A percentile compares a stretch with the other conserved stretches of the same genome.
Conservation (phyloP, 2,113 vertebrate genomes). For the Calidris pugnax region DNA sequence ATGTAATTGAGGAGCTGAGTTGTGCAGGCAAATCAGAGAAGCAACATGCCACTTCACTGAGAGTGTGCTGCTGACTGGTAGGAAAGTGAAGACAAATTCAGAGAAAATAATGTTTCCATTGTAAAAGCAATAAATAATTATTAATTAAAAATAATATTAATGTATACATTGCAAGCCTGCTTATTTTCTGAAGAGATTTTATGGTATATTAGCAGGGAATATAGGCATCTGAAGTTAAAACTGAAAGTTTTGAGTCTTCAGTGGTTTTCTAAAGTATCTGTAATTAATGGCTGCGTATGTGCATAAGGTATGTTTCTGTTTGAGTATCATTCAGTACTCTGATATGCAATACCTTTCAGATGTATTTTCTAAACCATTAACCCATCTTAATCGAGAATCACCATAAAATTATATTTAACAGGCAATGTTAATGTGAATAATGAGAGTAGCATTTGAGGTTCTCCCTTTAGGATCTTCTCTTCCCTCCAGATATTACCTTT, state of each 20-base stretch:
- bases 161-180: neutral
- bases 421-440: neutral
- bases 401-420: neutral
- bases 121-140: neutral
- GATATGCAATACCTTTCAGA: neutral
- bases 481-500: neutral
- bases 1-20: neutral
- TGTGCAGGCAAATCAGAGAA: neutral
- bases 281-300: neutral
- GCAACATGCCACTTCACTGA: neutral
- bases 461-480: neutral
- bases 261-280: neutral
- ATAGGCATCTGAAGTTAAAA: neutral
- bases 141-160: neutral
- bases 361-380: neutral
- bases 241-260: neutral
- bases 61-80: neutral
- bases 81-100: neutral
- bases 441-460: neutral
- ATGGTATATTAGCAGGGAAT: neutral
- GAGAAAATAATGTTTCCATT: neutral
- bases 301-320: neutral
- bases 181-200: neutral
- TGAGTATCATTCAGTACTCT: neutral
- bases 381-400: neutral